A percentile compares a stretch with the other conserved stretches of the same genome.
phyloP scores from a whole-genome alignment of 2,797 vertebrate species.

The Trichosurus vulpecula region DNA sequence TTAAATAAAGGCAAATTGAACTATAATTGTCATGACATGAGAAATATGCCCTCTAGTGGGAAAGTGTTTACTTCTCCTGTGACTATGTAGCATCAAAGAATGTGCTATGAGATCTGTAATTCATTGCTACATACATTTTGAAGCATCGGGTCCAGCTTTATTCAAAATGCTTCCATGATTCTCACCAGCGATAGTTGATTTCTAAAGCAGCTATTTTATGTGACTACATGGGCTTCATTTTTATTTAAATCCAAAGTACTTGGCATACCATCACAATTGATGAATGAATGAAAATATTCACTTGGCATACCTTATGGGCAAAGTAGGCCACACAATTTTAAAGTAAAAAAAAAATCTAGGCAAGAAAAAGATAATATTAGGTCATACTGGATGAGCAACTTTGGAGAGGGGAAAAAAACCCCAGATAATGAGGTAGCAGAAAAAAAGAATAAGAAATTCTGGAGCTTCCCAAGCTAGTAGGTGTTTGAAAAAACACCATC shows the following conservation, averaged over 20 bases:
- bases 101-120: neutral
- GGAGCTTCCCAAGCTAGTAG: conserved; percentile 12
- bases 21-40: neutral
- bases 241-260: neutral
- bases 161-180: neutral
- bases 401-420: neutral
- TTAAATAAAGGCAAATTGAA: neutral
- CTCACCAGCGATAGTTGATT: neutral
- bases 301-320: neutral
- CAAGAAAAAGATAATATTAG: neutral
- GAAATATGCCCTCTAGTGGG: neutral
- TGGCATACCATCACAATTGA: neutral
- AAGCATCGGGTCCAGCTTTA: neutral
- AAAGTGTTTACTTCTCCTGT: neutral
- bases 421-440: neutral
- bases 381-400: neutral
- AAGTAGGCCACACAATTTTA: neutral
- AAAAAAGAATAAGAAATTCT: conserved; percentile 25
- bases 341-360: neutral
- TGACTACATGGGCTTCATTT: neutral
- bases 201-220: neutral
- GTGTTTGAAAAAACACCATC: conserved; percentile 58
- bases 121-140: neutral
- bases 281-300: neutral
- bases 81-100: neutral